These are phyloP conservation scores for Neelides sp. DNA, from an alignment of 1,140 invertebrate species.

Conservation along the genomic window DNA sequence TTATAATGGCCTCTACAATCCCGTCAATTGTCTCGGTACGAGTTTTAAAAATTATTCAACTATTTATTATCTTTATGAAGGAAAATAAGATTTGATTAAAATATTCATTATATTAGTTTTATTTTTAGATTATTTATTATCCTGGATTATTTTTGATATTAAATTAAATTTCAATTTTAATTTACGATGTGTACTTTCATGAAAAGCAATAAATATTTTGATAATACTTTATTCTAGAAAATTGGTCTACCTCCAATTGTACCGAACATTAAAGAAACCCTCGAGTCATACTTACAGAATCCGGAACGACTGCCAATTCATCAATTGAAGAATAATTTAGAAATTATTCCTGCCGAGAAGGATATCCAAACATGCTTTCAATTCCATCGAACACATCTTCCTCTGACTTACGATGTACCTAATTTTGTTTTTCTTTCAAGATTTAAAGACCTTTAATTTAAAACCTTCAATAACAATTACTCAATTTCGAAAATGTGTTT, in stretches of 20 bases:
- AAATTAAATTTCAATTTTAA: background rate
- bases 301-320: slow-evolving; percentile 51
- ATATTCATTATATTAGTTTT: no score
- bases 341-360: slow-evolving; percentile 12
- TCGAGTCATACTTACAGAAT: slow-evolving; percentile 46
- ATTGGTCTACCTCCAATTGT: slow-evolving; percentile 46
- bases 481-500: slow-evolving; percentile 19
- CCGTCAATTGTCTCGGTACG: no score
- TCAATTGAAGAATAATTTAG: slow-evolving; percentile 40
- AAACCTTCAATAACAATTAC: slow-evolving; percentile 12
- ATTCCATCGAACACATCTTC: slow-evolving; percentile 13
- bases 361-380: slow-evolving; percentile 8
- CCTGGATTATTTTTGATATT: no score
- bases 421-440: background rate
- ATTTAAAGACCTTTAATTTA: slow-evolving; percentile 7
- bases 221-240: slow-evolving; percentile 31
- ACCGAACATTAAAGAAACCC: slow-evolving; percentile 41
- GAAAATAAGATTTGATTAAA: no score
- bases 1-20: no score
- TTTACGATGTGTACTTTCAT: background rate
- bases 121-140: no score
- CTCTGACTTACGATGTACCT: slow-evolving; percentile 9
- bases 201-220: background rate
- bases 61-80: no score
- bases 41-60: no score